phyloP scores from a whole-genome alignment of 2,888 invertebrate species.

The Acrobasis repandana region DNA sequence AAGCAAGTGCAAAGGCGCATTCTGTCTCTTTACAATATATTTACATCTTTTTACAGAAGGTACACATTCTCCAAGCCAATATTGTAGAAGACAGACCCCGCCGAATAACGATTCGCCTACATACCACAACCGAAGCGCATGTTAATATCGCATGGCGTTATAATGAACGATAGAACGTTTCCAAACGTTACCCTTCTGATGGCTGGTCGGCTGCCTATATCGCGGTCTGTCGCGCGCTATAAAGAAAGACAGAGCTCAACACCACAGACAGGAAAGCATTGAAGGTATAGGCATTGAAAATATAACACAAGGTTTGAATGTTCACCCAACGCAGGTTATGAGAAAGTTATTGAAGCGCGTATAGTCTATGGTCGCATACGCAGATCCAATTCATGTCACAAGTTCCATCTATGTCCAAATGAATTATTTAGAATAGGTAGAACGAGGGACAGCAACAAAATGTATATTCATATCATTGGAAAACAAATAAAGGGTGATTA shows the following conservation, averaged over 20 bases:
- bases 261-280: slow-evolving; percentile 54
- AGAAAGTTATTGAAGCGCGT: slow-evolving; percentile 29
- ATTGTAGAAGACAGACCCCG: slow-evolving; percentile 51
- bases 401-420: slow-evolving; percentile 9
- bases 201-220: slow-evolving; percentile 73
- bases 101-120: slow-evolving; percentile 65
- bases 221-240: slow-evolving; percentile 70
- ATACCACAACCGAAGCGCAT: slow-evolving; percentile 68
- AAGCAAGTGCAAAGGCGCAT: slow-evolving; percentile 49
- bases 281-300: slow-evolving; percentile 30
- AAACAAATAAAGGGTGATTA: not conserved
- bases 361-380: slow-evolving; percentile 12
- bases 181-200: slow-evolving; percentile 78
- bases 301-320: slow-evolving; percentile 22
- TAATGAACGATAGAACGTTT: slow-evolving; percentile 59
- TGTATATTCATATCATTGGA: not conserved
- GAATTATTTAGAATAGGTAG: slow-evolving; percentile 10
- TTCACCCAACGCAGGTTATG: slow-evolving; percentile 29
- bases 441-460: not conserved
- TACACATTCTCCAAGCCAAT: slow-evolving; percentile 24
- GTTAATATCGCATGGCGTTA: slow-evolving; percentile 67
- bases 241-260: slow-evolving; percentile 78
- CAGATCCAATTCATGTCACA: slow-evolving; percentile 5
- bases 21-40: slow-evolving; percentile 54
- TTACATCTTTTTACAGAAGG: slow-evolving; percentile 48